These are phyloP conservation scores for Cochlearius cochlearius DNA, from an alignment of 2,113 vertebrate genomes.

Conservation along the genomic window DNA sequence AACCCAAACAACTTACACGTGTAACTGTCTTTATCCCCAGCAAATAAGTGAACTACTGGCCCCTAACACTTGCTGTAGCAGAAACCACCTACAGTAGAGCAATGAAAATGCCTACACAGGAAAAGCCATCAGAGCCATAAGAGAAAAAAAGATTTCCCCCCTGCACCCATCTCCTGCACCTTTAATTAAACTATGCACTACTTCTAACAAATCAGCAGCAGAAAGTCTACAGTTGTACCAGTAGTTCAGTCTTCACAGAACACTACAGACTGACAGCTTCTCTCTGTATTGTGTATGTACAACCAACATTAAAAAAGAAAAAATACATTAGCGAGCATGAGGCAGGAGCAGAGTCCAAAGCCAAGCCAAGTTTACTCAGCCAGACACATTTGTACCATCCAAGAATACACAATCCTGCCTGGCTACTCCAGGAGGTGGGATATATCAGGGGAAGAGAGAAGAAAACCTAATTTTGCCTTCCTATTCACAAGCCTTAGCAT, in stretches of 20 bases:
- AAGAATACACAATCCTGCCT: neutral
- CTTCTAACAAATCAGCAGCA: neutral
- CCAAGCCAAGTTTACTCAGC: neutral
- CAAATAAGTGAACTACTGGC: neutral
- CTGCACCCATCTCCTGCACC: neutral
- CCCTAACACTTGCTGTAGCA: neutral
- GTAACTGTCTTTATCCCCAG: neutral
- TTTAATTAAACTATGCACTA: neutral
- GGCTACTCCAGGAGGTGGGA: neutral
- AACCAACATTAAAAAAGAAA: neutral
- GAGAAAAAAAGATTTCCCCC: neutral
- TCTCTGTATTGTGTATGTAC: too few relatives aligned
- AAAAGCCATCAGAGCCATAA: neutral
- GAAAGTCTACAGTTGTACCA: neutral
- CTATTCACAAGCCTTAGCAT: neutral
- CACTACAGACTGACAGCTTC: neutral
- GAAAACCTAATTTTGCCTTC: neutral
- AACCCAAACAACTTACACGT: neutral
- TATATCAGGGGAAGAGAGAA: neutral
- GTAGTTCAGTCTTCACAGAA: neutral
- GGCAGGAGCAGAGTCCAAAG: neutral
- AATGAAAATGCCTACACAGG: neutral
- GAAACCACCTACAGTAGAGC: neutral
- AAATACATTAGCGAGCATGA: neutral
- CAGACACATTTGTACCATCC: neutral